Evolutionary conservation across 1,140 invertebrate genomes (phyloP), one percentile per base, ranked within the genome.

Genomic region (Fopius arisanus): DNA sequence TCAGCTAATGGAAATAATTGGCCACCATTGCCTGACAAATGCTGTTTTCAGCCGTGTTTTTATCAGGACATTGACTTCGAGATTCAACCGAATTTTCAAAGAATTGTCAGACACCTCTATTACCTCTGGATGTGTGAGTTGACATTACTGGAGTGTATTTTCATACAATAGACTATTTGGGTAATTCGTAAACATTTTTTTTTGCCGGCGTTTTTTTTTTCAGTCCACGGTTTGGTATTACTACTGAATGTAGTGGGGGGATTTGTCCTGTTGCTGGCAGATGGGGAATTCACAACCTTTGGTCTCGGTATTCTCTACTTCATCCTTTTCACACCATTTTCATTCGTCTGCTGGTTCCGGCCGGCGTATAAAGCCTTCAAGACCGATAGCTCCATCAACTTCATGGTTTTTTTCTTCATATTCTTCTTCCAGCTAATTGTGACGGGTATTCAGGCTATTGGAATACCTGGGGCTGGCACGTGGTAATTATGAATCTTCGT

Each of bases 51-150:
- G 82, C 98, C 98, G 0, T 99, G 98, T 87, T 99, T 99, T 87
- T 99, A 99, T 89, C 98, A 99, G 90, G 98, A 99, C 87, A 99
- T 99, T 77, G 96, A 97, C 88, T 94, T 99, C n/a, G 98, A 99
- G 86, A 99, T 99, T 87, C 97, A 97, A 19, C 88, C 96, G 63
- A 96, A 99, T 86, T 99, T 99, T 88, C 97, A 99, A 87, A 94
- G 94, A 83, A 93, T 98, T 77, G 97, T 99, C 37, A 93, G 95
- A 78, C 92, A 96, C 82, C 89, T 98, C 54, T 99, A 99, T 88
- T 97, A 98, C 85, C 89, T 99, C 62, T 99, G 98, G 97, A 94
- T 98, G 89, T 97, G 97, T 98, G 90, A 93, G 96, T 77, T 26
- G 14, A 51, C 12, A 54, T 2, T 28, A 5, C 21, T 16, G 23